Evolutionary conservation across 2,888 invertebrate genomes (phyloP).

Genomic region (Acheta domesticus): DNA sequence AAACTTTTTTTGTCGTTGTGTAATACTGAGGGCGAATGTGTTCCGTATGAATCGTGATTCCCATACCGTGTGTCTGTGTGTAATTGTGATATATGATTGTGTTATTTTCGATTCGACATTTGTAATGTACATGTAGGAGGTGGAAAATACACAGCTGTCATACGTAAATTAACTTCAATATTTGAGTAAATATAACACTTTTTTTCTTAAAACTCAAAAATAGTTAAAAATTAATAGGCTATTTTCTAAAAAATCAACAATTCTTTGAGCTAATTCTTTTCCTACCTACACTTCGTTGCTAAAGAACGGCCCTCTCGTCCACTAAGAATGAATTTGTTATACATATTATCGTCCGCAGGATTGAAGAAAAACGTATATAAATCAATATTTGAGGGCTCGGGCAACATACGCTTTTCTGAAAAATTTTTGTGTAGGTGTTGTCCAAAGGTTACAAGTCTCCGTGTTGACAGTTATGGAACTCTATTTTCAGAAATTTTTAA

Average conservation of each 20-base stretch:
- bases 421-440: conserved; percentile 22
- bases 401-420: conserved; percentile 4
- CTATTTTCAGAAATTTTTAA: conserved; percentile 20
- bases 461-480: background rate
- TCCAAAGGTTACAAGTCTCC: conserved; percentile 18
- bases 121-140: background rate
- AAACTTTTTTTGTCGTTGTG: conserved; percentile 24
- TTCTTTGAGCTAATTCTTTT: conserved; percentile 18
- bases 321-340: background rate
- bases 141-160: background rate
- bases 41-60: conserved; percentile 6
- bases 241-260: background rate
- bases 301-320: background rate
- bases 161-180: background rate
- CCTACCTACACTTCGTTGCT: background rate
- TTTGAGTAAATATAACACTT: conserved; percentile 3
- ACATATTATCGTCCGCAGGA: background rate
- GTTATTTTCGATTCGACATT: background rate
- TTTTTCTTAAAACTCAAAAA: background rate
- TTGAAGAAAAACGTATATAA: conserved; percentile 11
- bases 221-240: background rate
- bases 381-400: background rate
- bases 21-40: conserved; percentile 26
- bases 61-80: conserved; percentile 12
- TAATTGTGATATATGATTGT: background rate